phyloP scores from a whole-genome alignment of 2,888 invertebrate species.

The Megalurothrips usitatus region DNA sequence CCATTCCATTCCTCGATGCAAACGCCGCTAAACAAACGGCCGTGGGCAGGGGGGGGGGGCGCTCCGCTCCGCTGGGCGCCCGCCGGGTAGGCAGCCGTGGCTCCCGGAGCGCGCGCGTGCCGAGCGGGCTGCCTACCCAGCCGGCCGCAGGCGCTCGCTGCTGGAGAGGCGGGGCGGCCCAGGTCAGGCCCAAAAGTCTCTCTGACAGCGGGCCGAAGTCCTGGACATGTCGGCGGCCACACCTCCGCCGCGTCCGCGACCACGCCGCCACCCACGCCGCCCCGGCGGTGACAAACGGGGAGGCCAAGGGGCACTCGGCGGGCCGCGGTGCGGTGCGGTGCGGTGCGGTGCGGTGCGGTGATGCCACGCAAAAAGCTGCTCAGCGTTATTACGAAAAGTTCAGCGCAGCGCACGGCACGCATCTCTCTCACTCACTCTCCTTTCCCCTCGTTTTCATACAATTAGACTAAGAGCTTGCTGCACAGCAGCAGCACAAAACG shows the following conservation, averaged over 20 bases:
- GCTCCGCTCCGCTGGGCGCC: too few species aligned
- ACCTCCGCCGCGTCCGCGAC: too few species aligned
- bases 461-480: slow-evolving; percentile 8
- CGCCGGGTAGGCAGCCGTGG: too few species aligned
- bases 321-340: too few species aligned
- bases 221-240: too few species aligned
- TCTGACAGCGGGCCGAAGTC: not conserved
- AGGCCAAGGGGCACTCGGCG: too few species aligned
- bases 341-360: too few species aligned
- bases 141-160: too few species aligned
- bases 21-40: not conserved
- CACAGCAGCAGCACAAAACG: not conserved
- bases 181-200: not conserved
- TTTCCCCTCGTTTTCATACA: slow-evolving; percentile 14
- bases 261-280: not conserved
- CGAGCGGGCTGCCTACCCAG: too few species aligned
- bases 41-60: not conserved
- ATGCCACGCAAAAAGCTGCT: not conserved
- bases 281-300: too few species aligned
- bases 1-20: not conserved
- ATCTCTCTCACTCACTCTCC: not conserved
- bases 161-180: too few species aligned
- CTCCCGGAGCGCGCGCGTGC: too few species aligned
- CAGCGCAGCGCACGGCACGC: not conserved
- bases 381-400: not conserved